Base-by-base conservation (phyloP, 2,113 vertebrate genomes). In the Cyphomyrus plagiostoma region DNA sequence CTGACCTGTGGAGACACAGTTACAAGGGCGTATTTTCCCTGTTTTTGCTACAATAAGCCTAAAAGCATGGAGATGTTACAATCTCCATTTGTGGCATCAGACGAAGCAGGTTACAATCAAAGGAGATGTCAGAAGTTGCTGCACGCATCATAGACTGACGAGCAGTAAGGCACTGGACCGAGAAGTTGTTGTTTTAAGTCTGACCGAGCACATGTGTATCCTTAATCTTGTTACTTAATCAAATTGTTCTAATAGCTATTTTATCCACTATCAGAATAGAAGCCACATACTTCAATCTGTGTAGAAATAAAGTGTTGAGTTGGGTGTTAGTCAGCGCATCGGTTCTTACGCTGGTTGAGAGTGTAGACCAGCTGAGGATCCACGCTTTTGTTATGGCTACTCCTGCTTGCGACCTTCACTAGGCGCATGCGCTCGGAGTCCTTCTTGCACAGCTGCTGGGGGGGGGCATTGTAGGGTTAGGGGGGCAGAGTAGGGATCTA, bases 331-430 rank as follows among this genome's bases (percentile, higher is more conserved):
- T 46, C 35, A 17, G 39, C 2, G 0, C 13, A n/a, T 26, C 4
- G 10, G 39, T 62, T 66, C 95, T 95, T 94, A 96, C 96, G 94
- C 93, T 95, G 95, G 91, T 89, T 94, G 58, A 96, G 94, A 0
- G 95, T 95, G 93, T 95, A 96, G 88, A 95, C 90, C 84, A 96
- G 92, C 3, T 93, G 94, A 52, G 92, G 89, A 23, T 91, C 89
- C 13, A 94, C 92, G 39, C 91, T 92, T 30, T 62, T 88, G 3
- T 90, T 92, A 10, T 92, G 93, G 86, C 83, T 91, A 48, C 88
- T 88, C 11, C 94, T 92, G 7, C 95, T 90, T 26, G 92, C 91
- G 0, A 95, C 93, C 90, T 96, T 96, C 53, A 96, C 95, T 90
- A 96, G 66, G n/a, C 96, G 94, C 0, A 96, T 91, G 0, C 93